Base-by-base conservation (phyloP, 92 coral and sea anemone genomes). In the Phenganax marumi region DNA sequence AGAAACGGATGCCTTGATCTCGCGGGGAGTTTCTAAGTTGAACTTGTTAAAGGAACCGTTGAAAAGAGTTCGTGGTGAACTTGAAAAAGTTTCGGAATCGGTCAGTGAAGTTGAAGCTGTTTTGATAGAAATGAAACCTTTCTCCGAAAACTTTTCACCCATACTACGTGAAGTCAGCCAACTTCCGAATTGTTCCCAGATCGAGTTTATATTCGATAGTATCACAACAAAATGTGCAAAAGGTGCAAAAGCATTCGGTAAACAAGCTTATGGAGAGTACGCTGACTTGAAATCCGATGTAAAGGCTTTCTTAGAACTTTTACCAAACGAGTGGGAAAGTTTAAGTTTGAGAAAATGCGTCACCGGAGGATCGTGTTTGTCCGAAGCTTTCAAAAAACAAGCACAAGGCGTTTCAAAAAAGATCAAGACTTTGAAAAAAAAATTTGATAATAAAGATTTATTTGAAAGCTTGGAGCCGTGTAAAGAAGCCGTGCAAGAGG, bases 291-390 rank as follows among this genome's bases (percentile, higher is more conserved):
- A 86, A 52, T 92, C 91, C 47, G 93, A 90, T 51, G 75, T 95
- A 1, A 21, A 69, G 76, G 88, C 87, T 12, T 86, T 95, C 47
- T 81, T 84, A 54, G 87, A 70, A 73, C 91, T 95, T 95, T 86
- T 95, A 2, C 98, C 97, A 0, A 92, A 89, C 61, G 90, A 93
- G 46, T 90, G 93, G 89, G 93, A 86, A 70, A 89, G 85, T 83
- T 85, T 95, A 47, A 93, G 87, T 74, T 83, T 89, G 23, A 91
- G 90, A 13, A 90, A 95, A 56, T 95, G 95, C 66, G 80, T 90
- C 75, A 87, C 89, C 73, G 96, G 98, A 24, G 97, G 90, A 0
- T 86, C 91, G 22, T 90, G 98, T 71, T 76, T 95, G 21, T 90
- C 97, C 55, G 90, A 92, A 65, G 88, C 90, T 18, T 95, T 95